Evolutionary conservation across 2,113 vertebrate genomes (phyloP).

Genomic region (Pelobates fuscus): DNA sequence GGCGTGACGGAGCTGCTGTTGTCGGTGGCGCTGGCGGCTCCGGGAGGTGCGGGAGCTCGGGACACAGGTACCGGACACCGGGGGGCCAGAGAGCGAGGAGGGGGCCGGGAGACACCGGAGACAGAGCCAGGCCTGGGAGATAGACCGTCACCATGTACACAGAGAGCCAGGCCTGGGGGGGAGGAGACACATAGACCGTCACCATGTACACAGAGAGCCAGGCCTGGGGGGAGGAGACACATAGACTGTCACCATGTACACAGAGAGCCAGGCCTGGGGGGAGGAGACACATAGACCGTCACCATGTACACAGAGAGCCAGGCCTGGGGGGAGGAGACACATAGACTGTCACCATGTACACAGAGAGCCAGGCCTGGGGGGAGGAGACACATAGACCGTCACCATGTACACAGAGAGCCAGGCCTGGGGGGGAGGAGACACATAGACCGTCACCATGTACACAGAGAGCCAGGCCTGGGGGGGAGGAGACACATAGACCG

Average conservation of each 20-base stretch:
- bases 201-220: slow-evolving; percentile 48
- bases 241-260: neutral
- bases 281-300: no score
- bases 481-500: no score
- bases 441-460: no score
- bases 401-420: no score
- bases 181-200: no score
- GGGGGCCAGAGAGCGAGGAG: neutral
- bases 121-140: neutral
- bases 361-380: no score
- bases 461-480: no score
- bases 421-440: no score
- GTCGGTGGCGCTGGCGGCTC: slow-evolving; percentile 12
- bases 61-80: slow-evolving; percentile 7
- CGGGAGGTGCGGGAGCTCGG: neutral
- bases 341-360: no score
- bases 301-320: no score
- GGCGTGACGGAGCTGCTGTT: slow-evolving; percentile 4
- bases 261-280: neutral
- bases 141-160: neutral
- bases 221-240: slow-evolving; percentile 52
- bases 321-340: no score
- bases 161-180: neutral
- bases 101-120: neutral
- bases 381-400: no score